Conservation (phyloP, 30 jellyfish, hydroid and myxozoan species). For the Cassiopea xamachana region DNA sequence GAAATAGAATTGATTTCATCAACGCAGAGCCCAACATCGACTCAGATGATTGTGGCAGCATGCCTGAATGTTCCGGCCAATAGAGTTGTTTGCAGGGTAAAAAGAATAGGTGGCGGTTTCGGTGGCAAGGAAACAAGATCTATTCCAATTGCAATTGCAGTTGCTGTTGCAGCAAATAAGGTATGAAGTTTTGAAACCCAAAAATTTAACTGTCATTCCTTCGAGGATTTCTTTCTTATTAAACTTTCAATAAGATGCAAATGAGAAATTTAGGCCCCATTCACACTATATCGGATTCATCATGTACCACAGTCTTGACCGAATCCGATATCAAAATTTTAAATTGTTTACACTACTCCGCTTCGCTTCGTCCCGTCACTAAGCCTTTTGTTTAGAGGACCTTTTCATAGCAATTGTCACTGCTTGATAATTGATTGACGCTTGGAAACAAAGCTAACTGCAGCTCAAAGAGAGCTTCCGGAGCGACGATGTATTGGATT, state of each 20-base stretch:
- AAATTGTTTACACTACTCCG: no score
- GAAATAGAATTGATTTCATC: constrained; percentile 52
- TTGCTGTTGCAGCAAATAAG: constrained; percentile 66
- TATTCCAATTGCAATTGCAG: constrained; percentile 19
- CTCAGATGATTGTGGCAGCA: constrained; percentile 39
- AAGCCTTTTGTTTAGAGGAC: no score
- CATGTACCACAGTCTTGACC: no score
- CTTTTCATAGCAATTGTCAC: no score
- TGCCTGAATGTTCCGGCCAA: constrained; percentile 49
- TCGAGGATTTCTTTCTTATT: not conserved
- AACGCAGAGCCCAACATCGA: constrained; percentile 14
- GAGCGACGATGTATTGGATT: no score
- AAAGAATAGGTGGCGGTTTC: constrained; percentile 57
- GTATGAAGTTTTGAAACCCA: not conserved
- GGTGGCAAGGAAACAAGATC: constrained; percentile 64
- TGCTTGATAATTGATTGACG: no score
- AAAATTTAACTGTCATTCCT: not conserved
- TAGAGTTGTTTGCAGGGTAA: constrained; percentile 45
- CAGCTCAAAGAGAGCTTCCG: no score
- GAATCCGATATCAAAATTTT: no score
- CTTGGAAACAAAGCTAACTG: no score
- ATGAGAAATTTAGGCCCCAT: no score
- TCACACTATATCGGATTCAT: no score
- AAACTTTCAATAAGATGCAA: not conserved
- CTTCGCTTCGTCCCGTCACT: no score